Conservation (phyloP, 2,113 vertebrate genomes). For the Nothocercus nigrocapillus region DNA sequence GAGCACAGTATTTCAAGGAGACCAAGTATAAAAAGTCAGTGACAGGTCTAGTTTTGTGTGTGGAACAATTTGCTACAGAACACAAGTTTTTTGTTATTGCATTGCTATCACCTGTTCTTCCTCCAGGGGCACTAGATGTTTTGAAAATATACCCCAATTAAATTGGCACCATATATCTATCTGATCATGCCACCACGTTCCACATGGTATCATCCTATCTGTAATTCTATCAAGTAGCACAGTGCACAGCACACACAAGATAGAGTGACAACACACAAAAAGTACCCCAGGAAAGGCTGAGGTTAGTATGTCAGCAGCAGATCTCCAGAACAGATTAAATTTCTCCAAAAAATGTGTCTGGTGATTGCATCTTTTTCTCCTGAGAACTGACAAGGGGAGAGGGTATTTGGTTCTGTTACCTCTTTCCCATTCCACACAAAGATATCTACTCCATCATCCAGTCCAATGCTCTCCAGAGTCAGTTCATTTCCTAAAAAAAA, state of each 20-base stretch:
- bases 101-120: neutral
- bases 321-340: neutral
- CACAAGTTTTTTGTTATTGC: neutral
- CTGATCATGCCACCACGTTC: neutral
- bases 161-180: neutral
- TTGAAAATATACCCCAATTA: neutral
- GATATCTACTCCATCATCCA: conserved; percentile 84
- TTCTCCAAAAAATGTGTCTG: neutral
- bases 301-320: neutral
- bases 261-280: neutral
- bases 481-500: conserved; percentile 83
- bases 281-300: neutral
- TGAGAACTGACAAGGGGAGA: neutral
- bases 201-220: neutral
- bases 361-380: neutral
- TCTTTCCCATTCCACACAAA: conserved; percentile 95
- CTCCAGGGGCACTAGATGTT: neutral
- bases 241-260: neutral
- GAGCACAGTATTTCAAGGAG: neutral
- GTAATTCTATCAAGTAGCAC: neutral
- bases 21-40: rapidly evolving
- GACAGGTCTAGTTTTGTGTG: neutral
- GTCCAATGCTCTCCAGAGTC: conserved; percentile 78
- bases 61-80: neutral
- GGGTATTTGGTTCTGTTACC: conserved; percentile 72